Evolutionary conservation across 1,140 invertebrate species (phyloP).

Genomic region (Drosophila saltans): DNA sequence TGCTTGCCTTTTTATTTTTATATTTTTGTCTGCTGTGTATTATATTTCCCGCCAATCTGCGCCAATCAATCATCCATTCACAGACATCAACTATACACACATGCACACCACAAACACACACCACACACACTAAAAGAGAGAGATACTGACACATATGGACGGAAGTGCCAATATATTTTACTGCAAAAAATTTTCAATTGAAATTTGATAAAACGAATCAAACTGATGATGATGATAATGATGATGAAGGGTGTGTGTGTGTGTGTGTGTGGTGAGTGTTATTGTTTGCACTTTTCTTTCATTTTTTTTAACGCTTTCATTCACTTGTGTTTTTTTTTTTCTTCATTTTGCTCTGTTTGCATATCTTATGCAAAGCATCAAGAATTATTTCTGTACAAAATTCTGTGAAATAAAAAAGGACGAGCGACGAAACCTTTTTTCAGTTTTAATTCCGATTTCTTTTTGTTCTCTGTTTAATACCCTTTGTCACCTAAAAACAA

Average conservation of each 20-base stretch:
- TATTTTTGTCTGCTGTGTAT: conserved; percentile 31
- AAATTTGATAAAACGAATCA: conserved; percentile 14
- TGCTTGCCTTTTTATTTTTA: background rate
- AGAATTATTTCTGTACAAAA: background rate
- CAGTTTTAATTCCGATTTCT: background rate
- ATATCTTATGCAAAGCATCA: conserved; percentile 8
- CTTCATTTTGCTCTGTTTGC: background rate
- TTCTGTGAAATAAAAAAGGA: background rate
- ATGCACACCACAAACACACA: background rate
- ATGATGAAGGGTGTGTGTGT: background rate
- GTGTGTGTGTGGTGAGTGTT: conserved; percentile 2
- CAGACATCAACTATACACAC: conserved; percentile 15
- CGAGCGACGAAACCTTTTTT: background rate
- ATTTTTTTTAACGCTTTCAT: conserved; percentile 2
- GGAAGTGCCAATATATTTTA: conserved; percentile 45
- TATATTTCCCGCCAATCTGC: conserved; percentile 60
- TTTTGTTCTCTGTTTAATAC: background rate
- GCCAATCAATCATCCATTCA: conserved; percentile 66
- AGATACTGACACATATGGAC: conserved; percentile 8
- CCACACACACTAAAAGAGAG: background rate
- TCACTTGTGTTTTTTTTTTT: background rate
- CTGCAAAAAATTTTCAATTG: conserved; percentile 24
- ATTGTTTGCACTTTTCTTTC: conserved; percentile 2
- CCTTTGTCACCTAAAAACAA: background rate
- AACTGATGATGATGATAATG: background rate